Conservation (phyloP, 2,113 vertebrate genomes). For the Ptychochromis oligacanthus region DNA sequence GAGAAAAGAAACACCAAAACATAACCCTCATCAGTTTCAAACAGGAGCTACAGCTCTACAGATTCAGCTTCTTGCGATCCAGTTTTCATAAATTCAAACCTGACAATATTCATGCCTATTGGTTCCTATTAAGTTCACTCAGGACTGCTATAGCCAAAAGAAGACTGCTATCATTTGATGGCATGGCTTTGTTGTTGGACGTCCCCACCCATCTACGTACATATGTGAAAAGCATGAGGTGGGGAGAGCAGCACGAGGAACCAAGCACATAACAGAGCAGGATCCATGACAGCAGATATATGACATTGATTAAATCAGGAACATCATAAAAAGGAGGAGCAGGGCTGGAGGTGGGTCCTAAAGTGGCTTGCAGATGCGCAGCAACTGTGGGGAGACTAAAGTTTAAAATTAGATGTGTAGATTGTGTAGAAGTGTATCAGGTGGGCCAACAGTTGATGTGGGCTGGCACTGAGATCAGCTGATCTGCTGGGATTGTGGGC, state of each 20-base stretch:
- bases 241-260: too few relatives aligned
- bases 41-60: background rate
- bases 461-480: too few relatives aligned
- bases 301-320: fast-evolving
- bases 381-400: background rate
- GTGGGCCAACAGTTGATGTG: background rate
- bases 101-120: too few relatives aligned
- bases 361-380: background rate
- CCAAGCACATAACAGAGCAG: background rate
- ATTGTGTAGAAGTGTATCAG: background rate
- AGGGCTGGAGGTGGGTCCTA: background rate
- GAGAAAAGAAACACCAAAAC: background rate
- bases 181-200: too few relatives aligned
- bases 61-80: background rate
- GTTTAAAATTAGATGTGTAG: background rate
- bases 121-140: too few relatives aligned
- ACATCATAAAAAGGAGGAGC: background rate
- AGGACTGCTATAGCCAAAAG: too few relatives aligned
- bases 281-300: background rate
- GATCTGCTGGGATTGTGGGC: background rate
- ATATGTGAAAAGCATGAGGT: too few relatives aligned
- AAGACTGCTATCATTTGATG: too few relatives aligned
- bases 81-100: too few relatives aligned
- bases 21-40: background rate
- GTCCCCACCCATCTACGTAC: too few relatives aligned